Evolutionary conservation across 2,113 vertebrate species (phyloP).

Genomic region (Microcebus jonahi): DNA sequence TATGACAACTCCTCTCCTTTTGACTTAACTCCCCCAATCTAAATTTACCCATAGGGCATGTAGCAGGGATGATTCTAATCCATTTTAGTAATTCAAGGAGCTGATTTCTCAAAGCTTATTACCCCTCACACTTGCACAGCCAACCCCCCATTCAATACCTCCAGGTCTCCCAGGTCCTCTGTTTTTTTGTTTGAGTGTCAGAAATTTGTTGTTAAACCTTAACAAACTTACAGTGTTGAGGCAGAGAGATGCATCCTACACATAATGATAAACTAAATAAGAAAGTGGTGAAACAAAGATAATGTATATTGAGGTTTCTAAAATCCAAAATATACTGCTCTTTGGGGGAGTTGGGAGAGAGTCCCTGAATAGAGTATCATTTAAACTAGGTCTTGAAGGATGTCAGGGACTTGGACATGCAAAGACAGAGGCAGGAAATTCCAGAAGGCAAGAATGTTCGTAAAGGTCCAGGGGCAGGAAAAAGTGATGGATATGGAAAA

Average conservation of each 20-base stretch:
- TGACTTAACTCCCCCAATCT: neutral
- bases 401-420: neutral
- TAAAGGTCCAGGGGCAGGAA: neutral
- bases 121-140: neutral
- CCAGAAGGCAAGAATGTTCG: neutral
- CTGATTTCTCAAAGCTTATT: neutral
- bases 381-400: neutral
- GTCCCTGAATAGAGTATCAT: neutral
- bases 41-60: neutral
- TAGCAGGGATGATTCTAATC: neutral
- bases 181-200: neutral
- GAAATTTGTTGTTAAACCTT: neutral
- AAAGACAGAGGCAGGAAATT: constrained; percentile 3
- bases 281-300: neutral
- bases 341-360: neutral
- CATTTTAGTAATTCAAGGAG: neutral
- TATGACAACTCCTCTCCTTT: neutral
- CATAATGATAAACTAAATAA: neutral
- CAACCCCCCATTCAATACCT: neutral
- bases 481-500: neutral
- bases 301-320: neutral
- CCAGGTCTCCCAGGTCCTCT: neutral
- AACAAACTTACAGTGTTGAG: neutral
- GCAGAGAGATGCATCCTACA: neutral
- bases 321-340: neutral